Percentiles rank a stretch among this genome's conserved stretches.
Conservation (phyloP, 2,797 vertebrate genomes). For the Catostomus latipinnis region DNA sequence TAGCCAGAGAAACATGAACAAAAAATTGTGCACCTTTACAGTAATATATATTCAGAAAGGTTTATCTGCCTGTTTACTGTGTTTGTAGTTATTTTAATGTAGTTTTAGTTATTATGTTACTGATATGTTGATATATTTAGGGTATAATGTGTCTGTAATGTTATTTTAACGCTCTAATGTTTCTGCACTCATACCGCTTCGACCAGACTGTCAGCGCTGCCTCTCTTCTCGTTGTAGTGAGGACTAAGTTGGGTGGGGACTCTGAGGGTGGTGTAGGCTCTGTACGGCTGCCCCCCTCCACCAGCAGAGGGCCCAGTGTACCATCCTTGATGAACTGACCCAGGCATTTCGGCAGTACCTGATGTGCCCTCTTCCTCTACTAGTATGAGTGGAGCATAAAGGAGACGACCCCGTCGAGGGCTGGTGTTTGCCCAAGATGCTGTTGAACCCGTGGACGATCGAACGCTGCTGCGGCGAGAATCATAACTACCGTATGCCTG, state of each 20-base stretch:
- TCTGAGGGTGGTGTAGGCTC: constrained; percentile 79
- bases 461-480: constrained; percentile 77
- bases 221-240: constrained; percentile 78
- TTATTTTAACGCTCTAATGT: not conserved
- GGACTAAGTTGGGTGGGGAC: constrained; percentile 75
- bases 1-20: no score
- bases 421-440: constrained; percentile 80
- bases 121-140: constrained; percentile 13
- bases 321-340: constrained; percentile 73
- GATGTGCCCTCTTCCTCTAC: constrained; percentile 80
- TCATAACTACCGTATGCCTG: constrained; percentile 82
- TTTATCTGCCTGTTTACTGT: not conserved
- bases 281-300: constrained; percentile 64
- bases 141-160: constrained; percentile 10
- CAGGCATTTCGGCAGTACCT: constrained; percentile 74
- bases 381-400: constrained; percentile 89
- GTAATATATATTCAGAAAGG: not conserved
- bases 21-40: no score
- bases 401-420: constrained; percentile 74
- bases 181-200: constrained; percentile 84
- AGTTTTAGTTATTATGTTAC: constrained; percentile 15
- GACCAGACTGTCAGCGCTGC: constrained; percentile 92
- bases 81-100: not conserved
- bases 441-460: constrained; percentile 65
- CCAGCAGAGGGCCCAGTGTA: constrained; percentile 62